A percentile compares a stretch with the other conserved stretches of the same genome.
phyloP scores from a whole-genome alignment of 2,797 vertebrate genomes.

The Ptychobarbus kaznakovi region DNA sequence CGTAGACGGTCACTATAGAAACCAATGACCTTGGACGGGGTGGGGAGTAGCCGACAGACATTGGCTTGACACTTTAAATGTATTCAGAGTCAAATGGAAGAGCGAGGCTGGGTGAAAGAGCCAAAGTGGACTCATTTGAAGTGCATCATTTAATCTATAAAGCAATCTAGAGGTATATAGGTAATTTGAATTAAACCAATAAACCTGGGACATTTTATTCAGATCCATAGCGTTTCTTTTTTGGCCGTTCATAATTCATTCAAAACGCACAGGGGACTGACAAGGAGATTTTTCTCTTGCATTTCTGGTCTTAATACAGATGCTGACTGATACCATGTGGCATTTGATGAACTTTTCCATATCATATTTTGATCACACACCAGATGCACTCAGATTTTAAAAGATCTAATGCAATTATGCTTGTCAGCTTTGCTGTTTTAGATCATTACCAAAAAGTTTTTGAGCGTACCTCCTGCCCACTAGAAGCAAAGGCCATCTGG shows the following conservation, averaged over 20 bases:
- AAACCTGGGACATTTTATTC: conserved; percentile 40
- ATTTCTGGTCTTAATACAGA: conserved; percentile 25
- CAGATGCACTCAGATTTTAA: conserved; percentile 19
- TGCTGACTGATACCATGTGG: conserved; percentile 2
- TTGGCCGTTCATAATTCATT: background rate
- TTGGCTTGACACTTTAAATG: conserved; percentile 53
- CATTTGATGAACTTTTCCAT: conserved; percentile 4
- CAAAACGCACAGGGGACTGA: background rate
- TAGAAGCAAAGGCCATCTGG: conserved; percentile 46
- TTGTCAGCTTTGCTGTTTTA: conserved; percentile 30
- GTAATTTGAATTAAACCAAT: conserved; percentile 39
- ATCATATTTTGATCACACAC: conserved; percentile 17
- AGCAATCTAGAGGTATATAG: conserved; percentile 18
- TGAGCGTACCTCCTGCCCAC: conserved; percentile 11
- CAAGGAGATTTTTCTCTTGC: background rate
- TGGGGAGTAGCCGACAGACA: conserved; percentile 39
- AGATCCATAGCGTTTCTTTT: background rate
- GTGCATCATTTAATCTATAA: conserved; percentile 40
- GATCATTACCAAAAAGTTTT: conserved; percentile 34
- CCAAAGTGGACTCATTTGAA: conserved; percentile 43
- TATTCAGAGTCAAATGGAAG: conserved; percentile 53
- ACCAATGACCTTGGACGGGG: conserved; percentile 62
- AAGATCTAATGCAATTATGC: conserved; percentile 29
- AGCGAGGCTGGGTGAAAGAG: conserved; percentile 21
- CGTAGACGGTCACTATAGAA: conserved; percentile 62